Evolutionary conservation across 2,113 vertebrate genomes (phyloP), one percentile per base, ranked within the genome.

Genomic region (Lepisosteus oculatus): DNA sequence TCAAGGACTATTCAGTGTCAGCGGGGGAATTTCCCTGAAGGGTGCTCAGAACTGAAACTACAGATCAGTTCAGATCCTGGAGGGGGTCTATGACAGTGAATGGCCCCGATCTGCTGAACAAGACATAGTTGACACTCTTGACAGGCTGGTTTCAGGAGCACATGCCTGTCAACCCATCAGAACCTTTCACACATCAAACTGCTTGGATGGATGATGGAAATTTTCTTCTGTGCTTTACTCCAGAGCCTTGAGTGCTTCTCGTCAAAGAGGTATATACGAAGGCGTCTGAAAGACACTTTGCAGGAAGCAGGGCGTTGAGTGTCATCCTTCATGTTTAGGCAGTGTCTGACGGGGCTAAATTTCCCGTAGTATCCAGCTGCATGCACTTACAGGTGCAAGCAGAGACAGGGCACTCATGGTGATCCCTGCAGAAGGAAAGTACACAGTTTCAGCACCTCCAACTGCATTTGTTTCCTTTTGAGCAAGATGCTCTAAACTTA

Each of bases 341-440:
- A 80, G 91, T 93, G 90, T 99, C 96, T 63, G 95, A 96, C 74
- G 97, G 96, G 72, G 96, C 89, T 59, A 99, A 91, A 86, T 97
- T 99, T 72, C 97, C 97, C 8, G 96, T 99, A 51, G 96, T 98
- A 89, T 99, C 97, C 90, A 99, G 87, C 87, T 99, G 97, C 97
- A 99, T 99, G 85, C 97, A 99, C 86, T 96, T 99, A 85, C 97
- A 99, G 0, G 94, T 95, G 74, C 97, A 99, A 0, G 94, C 96
- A 2, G 97, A 99, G 76, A 99, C 97, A 0, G 97, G 97, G 74
- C 97, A 99, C 80, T 99, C 97, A 0, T 93, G 94, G 70, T 99
- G 97, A 85, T 98, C 96, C 85, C 97, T 99, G 79, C 45, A 76
- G 61, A 17, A n/a, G 61, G n/a, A 45, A 64, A 77, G 4, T 76